Evolutionary conservation across 2,797 vertebrate species (phyloP), one percentile per base, ranked within the genome.

Genomic region (Heliangelus exortis): DNA sequence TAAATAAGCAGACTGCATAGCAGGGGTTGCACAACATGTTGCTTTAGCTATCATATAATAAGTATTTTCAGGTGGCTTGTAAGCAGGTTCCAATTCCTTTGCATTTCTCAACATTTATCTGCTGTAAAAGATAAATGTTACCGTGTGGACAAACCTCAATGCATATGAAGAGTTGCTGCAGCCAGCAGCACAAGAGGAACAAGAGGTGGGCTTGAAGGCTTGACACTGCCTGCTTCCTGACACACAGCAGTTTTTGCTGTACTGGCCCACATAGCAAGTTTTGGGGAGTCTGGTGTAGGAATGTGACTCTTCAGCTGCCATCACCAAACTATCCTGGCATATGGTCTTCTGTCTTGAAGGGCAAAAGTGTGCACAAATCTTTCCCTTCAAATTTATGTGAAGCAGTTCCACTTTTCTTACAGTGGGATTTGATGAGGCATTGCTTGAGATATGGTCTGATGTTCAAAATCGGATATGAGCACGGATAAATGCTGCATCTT

Each of bases 191-290:
- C 39, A 41, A 41, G 39, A 41, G 39, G 39, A 41, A 41, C 39
- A 72, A 5, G 71, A 48, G 13, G 28, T 51, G 69, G 47, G 7
- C 63, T 76, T 78, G 43, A 57, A 73, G 68, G 51, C 17, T 4
- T n/a, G 36, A 23, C 0, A 0, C 31, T 84, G 54, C 28, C 36
- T 5, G 1, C 19, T 66, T 1, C 29, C 16, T 57, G 20, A 58
- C 45, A 22, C 15, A 26, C 14, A 67, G 26, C 59, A 51, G 18
- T 15, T 55, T 91, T 71, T 92, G 48, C 45, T 62, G 19, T 51
- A 15, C 22, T 12, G 0, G 2, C 15, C 26, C 22, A 2, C 0
- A 2, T 23, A 8, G 12, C 5, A 3, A 12, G 3, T 68, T 78
- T 13, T 36, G 25, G 25, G 22, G 25, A 75, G 72, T 72, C 21